Evolutionary conservation across 2,888 invertebrate genomes (phyloP).

Genomic region (Melitaea athalia): DNA sequence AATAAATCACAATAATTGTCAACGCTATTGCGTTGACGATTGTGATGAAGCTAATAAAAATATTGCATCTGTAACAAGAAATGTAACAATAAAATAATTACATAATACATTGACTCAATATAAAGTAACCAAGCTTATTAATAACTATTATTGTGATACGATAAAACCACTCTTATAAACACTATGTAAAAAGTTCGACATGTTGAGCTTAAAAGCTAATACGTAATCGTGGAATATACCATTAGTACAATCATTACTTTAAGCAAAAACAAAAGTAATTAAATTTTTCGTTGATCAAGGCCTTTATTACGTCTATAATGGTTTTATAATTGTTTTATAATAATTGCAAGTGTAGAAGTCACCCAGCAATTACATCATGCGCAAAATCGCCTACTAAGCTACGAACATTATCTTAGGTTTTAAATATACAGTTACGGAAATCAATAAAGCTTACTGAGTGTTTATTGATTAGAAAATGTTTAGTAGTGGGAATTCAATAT

Average conservation of each 20-base stretch:
- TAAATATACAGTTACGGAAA: conserved; percentile 12
- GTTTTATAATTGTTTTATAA: not conserved
- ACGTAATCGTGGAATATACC: no score
- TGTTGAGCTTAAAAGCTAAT: no score
- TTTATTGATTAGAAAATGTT: not conserved
- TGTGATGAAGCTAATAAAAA: conserved; percentile 11
- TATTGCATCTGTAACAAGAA: conserved; percentile 20
- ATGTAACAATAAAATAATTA: conserved; percentile 19
- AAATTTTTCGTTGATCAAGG: no score
- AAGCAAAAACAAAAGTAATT: no score
- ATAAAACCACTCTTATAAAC: not conserved
- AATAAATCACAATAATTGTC: conserved; percentile 14
- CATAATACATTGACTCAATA: conserved; percentile 2
- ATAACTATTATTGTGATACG: not conserved
- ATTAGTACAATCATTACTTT: no score
- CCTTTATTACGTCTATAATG: no score
- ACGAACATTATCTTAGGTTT: not conserved
- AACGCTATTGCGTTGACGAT: no score
- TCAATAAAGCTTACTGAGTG: not conserved
- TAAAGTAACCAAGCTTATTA: not conserved
- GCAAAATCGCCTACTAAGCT: not conserved
- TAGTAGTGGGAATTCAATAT: conserved; percentile 3
- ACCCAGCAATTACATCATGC: no score
- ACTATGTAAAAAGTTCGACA: no score
- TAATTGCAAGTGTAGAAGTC: not conserved